Evolutionary conservation across 2,797 vertebrate species (phyloP).

Genomic region (Crocidura indochinensis): DNA sequence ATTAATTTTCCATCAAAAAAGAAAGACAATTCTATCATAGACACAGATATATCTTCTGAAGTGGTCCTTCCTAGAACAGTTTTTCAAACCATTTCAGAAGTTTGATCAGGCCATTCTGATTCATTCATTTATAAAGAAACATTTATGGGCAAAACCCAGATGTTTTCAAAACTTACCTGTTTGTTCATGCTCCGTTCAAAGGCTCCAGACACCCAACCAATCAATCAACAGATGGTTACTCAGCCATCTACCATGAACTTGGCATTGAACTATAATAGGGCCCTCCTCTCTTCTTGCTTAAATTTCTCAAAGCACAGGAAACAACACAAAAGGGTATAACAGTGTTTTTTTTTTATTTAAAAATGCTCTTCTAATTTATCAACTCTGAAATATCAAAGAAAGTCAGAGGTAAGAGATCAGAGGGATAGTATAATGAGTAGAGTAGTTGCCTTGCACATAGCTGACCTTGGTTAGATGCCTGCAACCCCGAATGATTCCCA

Average conservation of each 20-base stretch:
- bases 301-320: not conserved
- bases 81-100: conserved; percentile 58
- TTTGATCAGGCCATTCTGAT: not conserved
- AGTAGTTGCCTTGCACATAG: no score
- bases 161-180: conserved; percentile 43
- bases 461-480: no score
- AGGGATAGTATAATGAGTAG: no score
- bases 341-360: not conserved
- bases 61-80: conserved; percentile 18
- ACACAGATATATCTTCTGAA: conserved; percentile 37
- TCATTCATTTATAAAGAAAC: not conserved
- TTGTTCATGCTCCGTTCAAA: conserved; percentile 2
- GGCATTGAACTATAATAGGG: not conserved
- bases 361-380: conserved; percentile 5
- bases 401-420: not conserved
- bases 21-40: conserved; percentile 48
- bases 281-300: not conserved
- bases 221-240: conserved; percentile 33
- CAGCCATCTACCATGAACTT: not conserved
- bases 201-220: not conserved
- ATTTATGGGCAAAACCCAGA: not conserved
- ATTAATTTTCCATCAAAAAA: not conserved
- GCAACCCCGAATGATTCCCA: no score
- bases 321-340: not conserved
- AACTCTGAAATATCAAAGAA: conserved; percentile 21